A percentile compares a stretch with the other conserved stretches of the same genome.
phyloP scores from a whole-genome alignment of 2,113 vertebrate genomes.

The Apteryx mantelli region DNA sequence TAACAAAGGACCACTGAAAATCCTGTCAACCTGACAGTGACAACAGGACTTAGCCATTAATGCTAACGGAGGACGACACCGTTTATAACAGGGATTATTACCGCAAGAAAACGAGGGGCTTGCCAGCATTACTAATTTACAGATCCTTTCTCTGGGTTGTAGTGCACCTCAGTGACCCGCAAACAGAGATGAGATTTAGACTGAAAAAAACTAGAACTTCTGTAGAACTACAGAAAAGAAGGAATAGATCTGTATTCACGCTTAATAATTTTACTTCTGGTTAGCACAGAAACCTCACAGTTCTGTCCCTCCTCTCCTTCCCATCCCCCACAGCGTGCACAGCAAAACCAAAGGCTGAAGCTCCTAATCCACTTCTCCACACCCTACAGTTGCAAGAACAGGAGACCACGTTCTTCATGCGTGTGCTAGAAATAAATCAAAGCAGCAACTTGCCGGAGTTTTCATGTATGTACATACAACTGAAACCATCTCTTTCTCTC shows the following conservation, averaged over 20 bases:
- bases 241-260: not conserved
- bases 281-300: not conserved
- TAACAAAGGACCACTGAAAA: not conserved
- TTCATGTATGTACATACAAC: accelerated
- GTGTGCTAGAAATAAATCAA: not conserved
- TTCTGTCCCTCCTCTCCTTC: not conserved
- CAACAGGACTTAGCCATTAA: not conserved
- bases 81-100: not conserved
- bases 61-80: not conserved
- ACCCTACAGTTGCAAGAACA: not conserved
- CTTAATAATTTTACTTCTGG: not conserved
- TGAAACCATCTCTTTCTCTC: not conserved
- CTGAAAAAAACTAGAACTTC: too few species aligned
- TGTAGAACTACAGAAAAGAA: not conserved
- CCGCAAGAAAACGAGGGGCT: not conserved
- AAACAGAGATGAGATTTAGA: not conserved
- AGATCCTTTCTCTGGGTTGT: not conserved
- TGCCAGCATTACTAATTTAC: not conserved
- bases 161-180: not conserved
- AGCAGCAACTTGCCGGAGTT: not conserved
- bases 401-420: not conserved
- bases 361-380: not conserved
- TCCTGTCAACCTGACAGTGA: not conserved
- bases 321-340: not conserved
- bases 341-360: not conserved